Conservation (phyloP, 2,797 vertebrate genomes). For the Pseudochirops cupreus region DNA sequence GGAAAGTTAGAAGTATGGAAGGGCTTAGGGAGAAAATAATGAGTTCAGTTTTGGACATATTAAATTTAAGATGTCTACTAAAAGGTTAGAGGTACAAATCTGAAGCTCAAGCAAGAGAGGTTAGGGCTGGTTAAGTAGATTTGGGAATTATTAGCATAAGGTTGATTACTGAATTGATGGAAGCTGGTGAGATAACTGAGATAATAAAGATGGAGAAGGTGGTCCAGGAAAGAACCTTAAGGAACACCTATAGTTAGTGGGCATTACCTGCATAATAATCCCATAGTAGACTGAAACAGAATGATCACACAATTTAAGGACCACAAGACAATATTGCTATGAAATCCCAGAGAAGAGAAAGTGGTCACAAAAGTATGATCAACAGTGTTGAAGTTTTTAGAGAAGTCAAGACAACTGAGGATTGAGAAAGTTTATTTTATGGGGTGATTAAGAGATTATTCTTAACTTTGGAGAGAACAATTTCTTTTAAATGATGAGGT, state of each 20-base stretch:
- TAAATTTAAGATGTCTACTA: neutral
- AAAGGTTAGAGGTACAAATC: neutral
- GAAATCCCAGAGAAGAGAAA: neutral
- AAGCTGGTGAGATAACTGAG: neutral
- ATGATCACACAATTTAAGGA: neutral
- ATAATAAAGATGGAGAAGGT: neutral
- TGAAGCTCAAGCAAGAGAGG: neutral
- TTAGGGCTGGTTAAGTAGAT: neutral
- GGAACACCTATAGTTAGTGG: neutral
- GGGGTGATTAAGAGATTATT: neutral
- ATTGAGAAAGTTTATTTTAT: neutral
- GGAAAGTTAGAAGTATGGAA: neutral
- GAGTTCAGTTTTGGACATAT: neutral
- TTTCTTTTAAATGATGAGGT: too few relatives aligned
- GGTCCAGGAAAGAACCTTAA: neutral
- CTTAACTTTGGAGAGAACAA: neutral
- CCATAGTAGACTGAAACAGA: neutral
- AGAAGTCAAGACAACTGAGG: neutral
- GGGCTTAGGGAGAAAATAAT: neutral
- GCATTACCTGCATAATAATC: neutral
- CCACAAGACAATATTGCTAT: neutral
- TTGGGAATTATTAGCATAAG: neutral
- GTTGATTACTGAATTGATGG: neutral
- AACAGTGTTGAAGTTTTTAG: neutral
- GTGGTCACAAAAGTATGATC: neutral